phyloP scores from a whole-genome alignment of 2,797 vertebrate species.

The Merluccius polli region DNA sequence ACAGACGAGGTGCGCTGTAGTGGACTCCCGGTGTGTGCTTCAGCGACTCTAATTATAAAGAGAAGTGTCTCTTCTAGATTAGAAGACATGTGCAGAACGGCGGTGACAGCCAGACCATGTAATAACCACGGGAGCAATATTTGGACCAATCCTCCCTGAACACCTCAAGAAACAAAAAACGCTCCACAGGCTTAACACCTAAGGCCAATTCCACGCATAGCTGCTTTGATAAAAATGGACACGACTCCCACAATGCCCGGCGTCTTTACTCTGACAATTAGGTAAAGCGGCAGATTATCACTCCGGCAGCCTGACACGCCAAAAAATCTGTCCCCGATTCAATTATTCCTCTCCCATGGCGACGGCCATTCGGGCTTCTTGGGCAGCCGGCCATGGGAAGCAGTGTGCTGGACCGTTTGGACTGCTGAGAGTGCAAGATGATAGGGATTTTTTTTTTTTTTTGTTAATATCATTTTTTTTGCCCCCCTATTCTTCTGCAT shows the following conservation, averaged over 20 bases:
- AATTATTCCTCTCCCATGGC: constrained; percentile 57
- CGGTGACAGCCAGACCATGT: constrained; percentile 65
- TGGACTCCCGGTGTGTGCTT: neutral
- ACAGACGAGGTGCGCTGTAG: neutral
- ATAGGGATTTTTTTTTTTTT: constrained; percentile 6
- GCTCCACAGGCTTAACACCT: constrained; percentile 51
- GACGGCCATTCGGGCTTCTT: constrained; percentile 53
- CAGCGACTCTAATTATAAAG: constrained; percentile 55
- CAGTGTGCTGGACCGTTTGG: constrained; percentile 40
- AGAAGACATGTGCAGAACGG: constrained; percentile 52
- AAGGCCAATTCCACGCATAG: constrained; percentile 55
- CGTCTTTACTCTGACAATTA: constrained; percentile 71
- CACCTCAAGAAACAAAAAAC: constrained; percentile 64
- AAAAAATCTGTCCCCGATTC: constrained; percentile 62
- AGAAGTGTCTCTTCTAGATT: constrained; percentile 60
- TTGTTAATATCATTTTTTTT: neutral
- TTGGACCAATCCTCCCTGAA: constrained; percentile 63
- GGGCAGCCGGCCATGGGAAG: constrained; percentile 40
- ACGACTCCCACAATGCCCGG: constrained; percentile 54
- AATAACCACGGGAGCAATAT: constrained; percentile 61
- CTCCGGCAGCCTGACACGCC: constrained; percentile 48
- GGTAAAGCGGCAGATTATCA: constrained; percentile 64
- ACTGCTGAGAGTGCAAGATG: constrained; percentile 39
- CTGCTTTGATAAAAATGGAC: constrained; percentile 56
- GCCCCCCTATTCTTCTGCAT: constrained; percentile 21